phyloP scores from a whole-genome alignment of 30 jellyfish, hydroid and myxozoan genomes.

The Pelagia noctiluca region DNA sequence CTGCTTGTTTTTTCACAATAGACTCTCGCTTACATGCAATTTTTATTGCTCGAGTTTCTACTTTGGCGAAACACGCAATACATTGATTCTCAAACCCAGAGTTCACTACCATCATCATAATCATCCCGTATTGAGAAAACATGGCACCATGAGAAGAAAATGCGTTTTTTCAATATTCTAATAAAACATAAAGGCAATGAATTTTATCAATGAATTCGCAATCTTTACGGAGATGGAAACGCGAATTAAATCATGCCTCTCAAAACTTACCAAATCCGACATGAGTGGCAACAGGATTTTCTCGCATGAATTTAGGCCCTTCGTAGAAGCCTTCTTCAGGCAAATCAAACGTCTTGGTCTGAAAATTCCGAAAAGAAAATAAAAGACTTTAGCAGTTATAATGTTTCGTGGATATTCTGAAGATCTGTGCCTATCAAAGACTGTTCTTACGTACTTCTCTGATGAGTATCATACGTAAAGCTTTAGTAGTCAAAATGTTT shows the following conservation, averaged over 20 bases:
- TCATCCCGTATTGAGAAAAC: too few relatives aligned
- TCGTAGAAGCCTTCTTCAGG: conserved; percentile 33
- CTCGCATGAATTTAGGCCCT: conserved; percentile 60
- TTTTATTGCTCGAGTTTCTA: too few relatives aligned
- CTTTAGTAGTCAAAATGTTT: not conserved
- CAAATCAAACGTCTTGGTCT: conserved; percentile 30
- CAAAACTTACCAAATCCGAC: conserved; percentile 61
- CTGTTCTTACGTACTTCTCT: too few relatives aligned
- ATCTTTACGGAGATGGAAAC: not conserved
- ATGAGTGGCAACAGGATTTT: conserved; percentile 51
- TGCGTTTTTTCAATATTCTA: too few relatives aligned
- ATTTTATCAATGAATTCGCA: too few relatives aligned
- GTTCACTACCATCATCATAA: too few relatives aligned
- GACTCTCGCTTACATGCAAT: too few relatives aligned
- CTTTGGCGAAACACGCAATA: too few relatives aligned
- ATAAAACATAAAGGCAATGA: too few relatives aligned
- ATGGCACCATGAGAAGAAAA: too few relatives aligned
- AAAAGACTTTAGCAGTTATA: not conserved
- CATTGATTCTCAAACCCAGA: too few relatives aligned
- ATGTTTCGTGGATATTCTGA: not conserved
- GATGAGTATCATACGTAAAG: not conserved
- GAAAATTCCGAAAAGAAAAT: not conserved
- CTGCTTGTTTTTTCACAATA: too few relatives aligned
- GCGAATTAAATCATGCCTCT: not conserved
- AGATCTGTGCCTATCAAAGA: not conserved